Evolutionary conservation across 2,113 vertebrate species (phyloP).

Genomic region (Platichthys stellatus): DNA sequence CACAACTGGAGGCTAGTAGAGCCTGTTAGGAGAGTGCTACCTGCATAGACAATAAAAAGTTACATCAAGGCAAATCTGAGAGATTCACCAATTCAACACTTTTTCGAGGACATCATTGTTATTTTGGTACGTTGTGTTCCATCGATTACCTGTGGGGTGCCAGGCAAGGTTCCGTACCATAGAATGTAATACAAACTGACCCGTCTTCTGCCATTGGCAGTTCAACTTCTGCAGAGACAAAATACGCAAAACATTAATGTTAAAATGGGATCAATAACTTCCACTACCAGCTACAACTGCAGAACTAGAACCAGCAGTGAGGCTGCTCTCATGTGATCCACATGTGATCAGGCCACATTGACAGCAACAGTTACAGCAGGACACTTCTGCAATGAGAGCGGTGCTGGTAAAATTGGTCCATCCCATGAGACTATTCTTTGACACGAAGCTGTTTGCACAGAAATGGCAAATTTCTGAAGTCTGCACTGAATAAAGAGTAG

Average conservation of each 20-base stretch:
- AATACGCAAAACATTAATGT: background rate
- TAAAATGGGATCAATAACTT: background rate
- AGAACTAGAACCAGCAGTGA: constrained; percentile 32
- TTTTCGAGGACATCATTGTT: background rate
- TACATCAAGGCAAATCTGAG: background rate
- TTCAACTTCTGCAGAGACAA: constrained; percentile 80
- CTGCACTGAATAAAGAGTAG: background rate
- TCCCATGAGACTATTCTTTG: constrained; percentile 12
- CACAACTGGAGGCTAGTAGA: constrained; percentile 92
- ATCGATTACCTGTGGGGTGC: constrained; percentile 90
- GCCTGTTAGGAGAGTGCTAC: constrained; percentile 90
- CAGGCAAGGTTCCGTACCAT: constrained; percentile 91
- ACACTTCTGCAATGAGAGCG: constrained; percentile 22
- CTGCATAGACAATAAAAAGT: constrained; percentile 72
- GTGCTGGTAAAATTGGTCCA: constrained; percentile 12
- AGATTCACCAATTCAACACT: background rate
- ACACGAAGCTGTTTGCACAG: background rate
- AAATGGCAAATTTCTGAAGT: background rate
- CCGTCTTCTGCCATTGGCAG: constrained; percentile 96
- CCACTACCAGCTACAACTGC: constrained; percentile 33
- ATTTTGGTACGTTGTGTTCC: background rate
- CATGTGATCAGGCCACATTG: constrained; percentile 35
- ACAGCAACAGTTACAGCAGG: background rate
- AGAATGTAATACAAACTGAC: constrained; percentile 90
- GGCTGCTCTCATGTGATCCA: constrained; percentile 30